Conservation (phyloP, 2,113 vertebrate genomes). For the Boulengeromyrus knoepffleri region DNA sequence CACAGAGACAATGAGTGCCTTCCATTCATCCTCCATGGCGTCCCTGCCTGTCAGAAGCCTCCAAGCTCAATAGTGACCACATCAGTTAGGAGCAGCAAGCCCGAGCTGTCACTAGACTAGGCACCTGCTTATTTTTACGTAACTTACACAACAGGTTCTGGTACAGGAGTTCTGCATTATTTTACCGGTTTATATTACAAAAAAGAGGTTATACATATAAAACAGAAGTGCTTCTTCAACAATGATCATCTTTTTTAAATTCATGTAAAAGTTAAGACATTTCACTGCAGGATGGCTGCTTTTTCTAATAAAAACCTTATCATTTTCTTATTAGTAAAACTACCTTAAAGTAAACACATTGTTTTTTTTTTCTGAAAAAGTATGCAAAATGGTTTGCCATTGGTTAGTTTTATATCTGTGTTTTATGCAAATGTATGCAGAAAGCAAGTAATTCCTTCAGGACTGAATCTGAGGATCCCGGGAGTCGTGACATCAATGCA, state of each 20-base stretch:
- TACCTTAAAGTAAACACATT: not conserved
- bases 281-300: not conserved
- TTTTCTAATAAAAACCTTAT: not conserved
- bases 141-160: not conserved
- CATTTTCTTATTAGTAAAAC: not conserved
- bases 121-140: constrained; percentile 8
- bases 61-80: constrained; percentile 25
- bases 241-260: not conserved
- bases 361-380: not conserved
- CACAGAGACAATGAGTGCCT: not conserved
- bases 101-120: constrained; percentile 42
- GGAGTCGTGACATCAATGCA: not conserved
- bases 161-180: not conserved
- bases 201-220: not conserved
- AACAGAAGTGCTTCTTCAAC: not conserved
- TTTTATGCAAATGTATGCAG: not conserved
- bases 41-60: constrained; percentile 28
- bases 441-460: not conserved
- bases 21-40: constrained; percentile 11
- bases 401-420: not conserved
- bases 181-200: not conserved
- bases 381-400: not conserved
- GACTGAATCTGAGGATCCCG: not conserved
- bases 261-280: not conserved
- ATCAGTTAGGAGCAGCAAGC: constrained; percentile 15